Evolutionary conservation across 2,888 invertebrate genomes (phyloP).

Genomic region (Harpagoxenus sublaevis): DNA sequence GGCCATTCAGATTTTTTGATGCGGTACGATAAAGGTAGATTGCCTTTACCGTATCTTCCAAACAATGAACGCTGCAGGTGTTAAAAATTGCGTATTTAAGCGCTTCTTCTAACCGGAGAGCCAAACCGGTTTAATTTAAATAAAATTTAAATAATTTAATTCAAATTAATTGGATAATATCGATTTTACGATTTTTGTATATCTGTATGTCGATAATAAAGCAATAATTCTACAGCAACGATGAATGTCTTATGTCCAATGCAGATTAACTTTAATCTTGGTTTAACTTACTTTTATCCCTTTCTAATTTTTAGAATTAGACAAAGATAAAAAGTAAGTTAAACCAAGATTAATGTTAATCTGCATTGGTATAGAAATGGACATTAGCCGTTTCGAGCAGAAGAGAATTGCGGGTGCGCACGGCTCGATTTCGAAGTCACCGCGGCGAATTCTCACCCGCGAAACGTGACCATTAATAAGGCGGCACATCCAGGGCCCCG

Average conservation of each 20-base stretch:
- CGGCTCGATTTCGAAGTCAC: slow-evolving; percentile 44
- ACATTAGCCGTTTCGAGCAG: background rate
- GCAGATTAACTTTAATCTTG: no score
- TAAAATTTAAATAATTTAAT: background rate
- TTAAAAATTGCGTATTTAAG: slow-evolving; percentile 10
- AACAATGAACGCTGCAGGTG: background rate
- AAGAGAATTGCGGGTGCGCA: background rate
- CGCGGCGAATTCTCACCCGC: slow-evolving; percentile 65
- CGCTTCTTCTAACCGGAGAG: background rate
- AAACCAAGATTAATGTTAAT: no score
- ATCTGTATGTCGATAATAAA: background rate
- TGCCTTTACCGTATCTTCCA: background rate
- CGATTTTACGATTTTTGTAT: background rate
- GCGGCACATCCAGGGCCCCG: slow-evolving; percentile 53
- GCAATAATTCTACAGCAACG: background rate
- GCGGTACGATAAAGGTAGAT: background rate
- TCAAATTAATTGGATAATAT: background rate
- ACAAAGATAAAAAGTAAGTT: no score
- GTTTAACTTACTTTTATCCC: no score
- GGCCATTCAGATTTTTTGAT: background rate
- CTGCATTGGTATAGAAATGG: no score
- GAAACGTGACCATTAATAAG: slow-evolving; percentile 72
- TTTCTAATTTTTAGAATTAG: no score
- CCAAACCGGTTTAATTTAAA: background rate
- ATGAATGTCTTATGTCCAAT: background rate